Conservation (phyloP, 2,888 invertebrate genomes). For the Acronicta aceris region DNA sequence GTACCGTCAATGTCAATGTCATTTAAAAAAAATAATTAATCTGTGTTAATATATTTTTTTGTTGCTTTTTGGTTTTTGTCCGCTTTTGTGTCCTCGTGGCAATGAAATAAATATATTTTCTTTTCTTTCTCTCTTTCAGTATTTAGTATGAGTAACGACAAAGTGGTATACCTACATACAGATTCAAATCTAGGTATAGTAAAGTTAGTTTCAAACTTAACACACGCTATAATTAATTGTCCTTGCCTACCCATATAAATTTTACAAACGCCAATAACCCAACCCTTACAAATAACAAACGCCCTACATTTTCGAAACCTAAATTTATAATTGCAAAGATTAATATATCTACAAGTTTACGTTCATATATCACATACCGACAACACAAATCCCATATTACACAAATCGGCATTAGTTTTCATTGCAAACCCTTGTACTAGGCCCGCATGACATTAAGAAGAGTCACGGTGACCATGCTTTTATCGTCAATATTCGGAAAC, state of each 20-base stretch:
- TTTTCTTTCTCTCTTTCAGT: too few relatives aligned
- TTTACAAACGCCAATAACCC: background rate
- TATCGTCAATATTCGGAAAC: slow-evolving; percentile 58
- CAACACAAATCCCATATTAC: slow-evolving; percentile 46
- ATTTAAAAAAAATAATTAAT: too few relatives aligned
- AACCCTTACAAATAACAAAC: slow-evolving; percentile 11
- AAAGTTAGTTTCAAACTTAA: too few relatives aligned
- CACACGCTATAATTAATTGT: slow-evolving; percentile 5
- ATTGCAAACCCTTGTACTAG: slow-evolving; percentile 31
- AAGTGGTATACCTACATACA: too few relatives aligned
- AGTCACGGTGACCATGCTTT: slow-evolving; percentile 70
- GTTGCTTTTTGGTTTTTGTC: too few relatives aligned
- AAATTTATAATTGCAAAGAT: slow-evolving; percentile 36
- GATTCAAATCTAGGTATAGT: too few relatives aligned
- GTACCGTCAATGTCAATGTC: too few relatives aligned
- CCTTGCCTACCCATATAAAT: slow-evolving; percentile 3
- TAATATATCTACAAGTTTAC: slow-evolving; percentile 43
- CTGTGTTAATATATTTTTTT: too few relatives aligned
- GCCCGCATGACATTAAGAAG: slow-evolving; percentile 48
- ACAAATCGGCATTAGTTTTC: slow-evolving; percentile 41
- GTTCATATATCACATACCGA: slow-evolving; percentile 27
- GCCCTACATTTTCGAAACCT: slow-evolving; percentile 23
- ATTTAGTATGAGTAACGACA: too few relatives aligned
- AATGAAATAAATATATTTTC: too few relatives aligned
- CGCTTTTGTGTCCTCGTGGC: too few relatives aligned